Percentiles rank a stretch among this genome's conserved stretches.
phyloP scores from a whole-genome alignment of 2,113 vertebrate species.

The Ondatra zibethicus region DNA sequence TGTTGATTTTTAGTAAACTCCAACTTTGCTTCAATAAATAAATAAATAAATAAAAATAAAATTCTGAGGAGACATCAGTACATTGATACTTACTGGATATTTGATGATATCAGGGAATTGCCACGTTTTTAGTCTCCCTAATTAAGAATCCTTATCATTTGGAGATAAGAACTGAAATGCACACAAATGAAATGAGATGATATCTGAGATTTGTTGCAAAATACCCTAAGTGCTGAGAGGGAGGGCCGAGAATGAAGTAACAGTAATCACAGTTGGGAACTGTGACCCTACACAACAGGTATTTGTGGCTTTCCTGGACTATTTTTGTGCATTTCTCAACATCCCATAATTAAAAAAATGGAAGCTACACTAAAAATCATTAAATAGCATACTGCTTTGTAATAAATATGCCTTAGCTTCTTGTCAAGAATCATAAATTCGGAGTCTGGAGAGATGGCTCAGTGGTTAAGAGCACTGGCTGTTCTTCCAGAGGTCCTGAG shows the following conservation, averaged over 20 bases:
- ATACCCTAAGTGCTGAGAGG: background rate
- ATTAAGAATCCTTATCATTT: conserved; percentile 25
- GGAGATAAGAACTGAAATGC: background rate
- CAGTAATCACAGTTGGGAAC: background rate
- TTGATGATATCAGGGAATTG: conserved; percentile 26
- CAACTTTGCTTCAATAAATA: background rate
- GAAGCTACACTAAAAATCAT: conserved; percentile 31
- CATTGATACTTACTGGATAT: background rate
- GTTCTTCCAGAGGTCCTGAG: too few species aligned
- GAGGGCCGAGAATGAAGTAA: background rate
- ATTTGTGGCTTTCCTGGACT: background rate
- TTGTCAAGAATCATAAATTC: conserved; percentile 56
- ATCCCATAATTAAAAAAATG: conserved; percentile 14
- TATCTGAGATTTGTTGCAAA: conserved; percentile 49
- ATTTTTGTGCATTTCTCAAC: conserved; percentile 36
- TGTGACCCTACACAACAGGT: background rate
- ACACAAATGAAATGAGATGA: background rate
- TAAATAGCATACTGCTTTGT: conserved; percentile 39
- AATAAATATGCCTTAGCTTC: conserved; percentile 47
- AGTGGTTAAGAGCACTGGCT: too few species aligned
- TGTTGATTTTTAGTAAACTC: background rate
- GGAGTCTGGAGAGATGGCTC: too few species aligned
- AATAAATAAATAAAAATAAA: background rate
- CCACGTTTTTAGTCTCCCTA: background rate
- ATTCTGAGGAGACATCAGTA: background rate